These are phyloP conservation scores for Tubiluchus corallicola DNA, from an alignment of 2,888 invertebrate species.

Conservation along the genomic window DNA sequence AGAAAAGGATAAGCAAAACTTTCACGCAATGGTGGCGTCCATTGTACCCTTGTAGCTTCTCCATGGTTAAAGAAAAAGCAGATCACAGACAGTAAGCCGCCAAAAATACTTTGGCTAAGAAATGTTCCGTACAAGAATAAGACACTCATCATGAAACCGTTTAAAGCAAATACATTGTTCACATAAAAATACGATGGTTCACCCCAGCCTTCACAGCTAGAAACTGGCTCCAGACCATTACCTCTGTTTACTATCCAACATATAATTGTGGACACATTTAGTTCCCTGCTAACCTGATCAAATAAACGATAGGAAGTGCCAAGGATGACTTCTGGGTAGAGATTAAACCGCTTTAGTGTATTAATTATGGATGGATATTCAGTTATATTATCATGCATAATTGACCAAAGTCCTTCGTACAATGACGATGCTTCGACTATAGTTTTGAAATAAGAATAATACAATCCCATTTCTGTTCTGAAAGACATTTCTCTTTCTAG, in stretches of 20 bases:
- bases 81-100: slow-evolving; percentile 48
- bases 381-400: slow-evolving; percentile 50
- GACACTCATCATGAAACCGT: slow-evolving; percentile 24
- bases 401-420: slow-evolving; percentile 39
- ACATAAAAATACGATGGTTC: slow-evolving; percentile 66
- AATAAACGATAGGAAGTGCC: slow-evolving; percentile 36
- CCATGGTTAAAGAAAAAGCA: slow-evolving; percentile 64
- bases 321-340: slow-evolving; percentile 55
- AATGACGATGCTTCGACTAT: slow-evolving; percentile 46
- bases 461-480: slow-evolving; percentile 67
- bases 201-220: slow-evolving; percentile 52
- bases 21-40: slow-evolving; percentile 67
- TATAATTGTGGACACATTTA: slow-evolving; percentile 29
- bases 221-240: slow-evolving; percentile 39
- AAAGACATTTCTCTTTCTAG: slow-evolving; percentile 68
- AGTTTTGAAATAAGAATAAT: slow-evolving; percentile 71
- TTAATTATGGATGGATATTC: slow-evolving; percentile 64
- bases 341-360: slow-evolving; percentile 57
- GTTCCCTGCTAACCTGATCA: slow-evolving; percentile 26
- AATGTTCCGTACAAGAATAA: slow-evolving; percentile 12
- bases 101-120: slow-evolving; percentile 45
- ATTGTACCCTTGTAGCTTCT: slow-evolving; percentile 60
- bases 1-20: slow-evolving; percentile 66
- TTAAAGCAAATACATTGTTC: slow-evolving; percentile 40
- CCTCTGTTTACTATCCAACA: slow-evolving; percentile 44